A percentile compares a stretch with the other conserved stretches of the same genome.
phyloP scores from a whole-genome alignment of 2,888 invertebrate species.

The Ferrisia virgata region DNA sequence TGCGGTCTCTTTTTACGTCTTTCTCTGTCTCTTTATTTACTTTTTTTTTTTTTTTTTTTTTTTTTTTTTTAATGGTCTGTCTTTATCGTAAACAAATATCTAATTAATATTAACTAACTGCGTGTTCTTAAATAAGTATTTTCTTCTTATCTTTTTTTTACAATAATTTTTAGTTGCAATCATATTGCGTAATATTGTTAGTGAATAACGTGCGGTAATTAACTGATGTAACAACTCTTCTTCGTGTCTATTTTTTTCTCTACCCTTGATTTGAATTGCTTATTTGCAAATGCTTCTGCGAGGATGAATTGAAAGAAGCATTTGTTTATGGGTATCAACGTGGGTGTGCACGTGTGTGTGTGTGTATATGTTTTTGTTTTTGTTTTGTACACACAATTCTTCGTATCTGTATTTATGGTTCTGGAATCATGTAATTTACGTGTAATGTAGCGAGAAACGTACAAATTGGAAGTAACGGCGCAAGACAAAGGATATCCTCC shows the following conservation, averaged over 20 bases:
- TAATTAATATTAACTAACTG: not conserved
- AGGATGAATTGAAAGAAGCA: not conserved
- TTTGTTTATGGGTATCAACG: not conserved
- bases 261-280: no score
- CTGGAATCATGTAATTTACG: constrained; percentile 41
- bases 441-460: constrained; percentile 82
- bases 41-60: not conserved
- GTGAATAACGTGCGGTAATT: constrained; percentile 10
- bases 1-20: not conserved
- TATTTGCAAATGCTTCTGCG: not conserved
- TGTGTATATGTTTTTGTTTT: not conserved
- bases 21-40: constrained; percentile 4
- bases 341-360: not conserved
- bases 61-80: not conserved
- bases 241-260: not conserved
- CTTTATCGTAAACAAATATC: not conserved
- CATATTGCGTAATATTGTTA: constrained; percentile 17
- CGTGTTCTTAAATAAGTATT: not conserved
- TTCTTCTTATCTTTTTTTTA: not conserved
- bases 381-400: not conserved
- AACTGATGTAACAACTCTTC: constrained; percentile 21
- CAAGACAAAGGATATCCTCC: constrained; percentile 95
- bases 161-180: not conserved
- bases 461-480: constrained; percentile 97
- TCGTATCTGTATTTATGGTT: not conserved